Evolutionary conservation across 2,888 invertebrate genomes (phyloP), one percentile per base, ranked within the genome.

Genomic region (Drosophila algonquin): DNA sequence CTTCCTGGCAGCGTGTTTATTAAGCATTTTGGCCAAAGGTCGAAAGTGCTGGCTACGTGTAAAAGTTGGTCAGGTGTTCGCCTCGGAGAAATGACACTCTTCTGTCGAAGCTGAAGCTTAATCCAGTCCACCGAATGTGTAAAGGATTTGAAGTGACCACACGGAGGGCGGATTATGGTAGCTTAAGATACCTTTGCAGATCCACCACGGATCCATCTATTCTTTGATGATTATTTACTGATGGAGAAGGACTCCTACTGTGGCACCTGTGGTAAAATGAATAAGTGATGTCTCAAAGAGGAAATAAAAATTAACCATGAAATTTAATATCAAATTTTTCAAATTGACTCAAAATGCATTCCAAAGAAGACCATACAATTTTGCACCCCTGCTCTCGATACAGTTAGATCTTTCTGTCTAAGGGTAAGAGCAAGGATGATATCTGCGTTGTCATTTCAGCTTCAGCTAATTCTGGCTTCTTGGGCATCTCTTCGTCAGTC

Each of bases 1-100:
- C 40, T 45, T 9, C 63, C 51, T 8, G 35, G 54, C 63, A 50
- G 47, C 63, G 63, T 68, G 80, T 86, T 85, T 86, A 81, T 80
- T 80, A 80, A 69, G 74, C 68, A 60, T 79, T 82, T 86, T 77
- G 77, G 71, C 53, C 69, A 57, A 68, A 63, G 53, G 55, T 44
- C 48, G 27, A 48, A 32, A 30, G 45, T 47, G 61, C 47, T n/a
- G 50, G 52, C 48, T 27, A 56, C 24, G 24, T 12, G 55, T n/a
- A 45, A 45, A 45, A n/a, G 18, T 27, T 27, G 45, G 27, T 44
- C 54, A 21, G 18, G 9, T 24, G 54, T n/a, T 18, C 40, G 18
- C 6, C 54, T 40, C 35, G 6, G 44, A 40, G 2, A 21, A 35
- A 40, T n/a, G 54, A 21, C 24, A 12, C 5, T 54, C 10, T 6